Conservation (phyloP, 64 coral and sea anemone species). For the Stichodactyla mertensii region DNA sequence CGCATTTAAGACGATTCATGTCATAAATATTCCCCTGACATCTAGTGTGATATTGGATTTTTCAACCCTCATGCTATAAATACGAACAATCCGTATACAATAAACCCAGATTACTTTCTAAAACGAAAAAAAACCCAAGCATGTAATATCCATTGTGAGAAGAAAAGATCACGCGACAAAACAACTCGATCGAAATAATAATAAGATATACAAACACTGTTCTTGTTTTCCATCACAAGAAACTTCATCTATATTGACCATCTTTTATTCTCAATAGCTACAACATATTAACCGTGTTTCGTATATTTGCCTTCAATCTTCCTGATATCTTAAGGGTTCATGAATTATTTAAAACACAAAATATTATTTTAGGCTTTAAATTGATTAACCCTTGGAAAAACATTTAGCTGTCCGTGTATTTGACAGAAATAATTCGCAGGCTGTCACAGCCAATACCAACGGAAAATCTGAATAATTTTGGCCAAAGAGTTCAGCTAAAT, state of each 20-base stretch:
- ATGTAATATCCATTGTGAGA: not conserved
- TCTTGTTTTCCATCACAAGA: not conserved
- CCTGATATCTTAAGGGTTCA: not conserved
- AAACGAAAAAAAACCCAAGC: not conserved
- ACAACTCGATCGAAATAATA: not conserved
- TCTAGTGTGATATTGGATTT: not conserved
- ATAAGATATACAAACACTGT: not conserved
- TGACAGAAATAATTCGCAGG: not conserved
- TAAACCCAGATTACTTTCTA: not conserved
- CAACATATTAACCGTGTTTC: not conserved
- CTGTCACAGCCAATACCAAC: not conserved
- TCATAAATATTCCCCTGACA: not conserved
- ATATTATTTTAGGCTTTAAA: constrained; percentile 9
- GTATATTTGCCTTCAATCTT: not conserved
- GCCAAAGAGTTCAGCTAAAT: not conserved
- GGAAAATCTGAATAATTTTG: not conserved
- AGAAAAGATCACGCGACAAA: not conserved
- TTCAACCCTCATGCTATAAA: not conserved
- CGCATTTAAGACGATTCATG: not conserved
- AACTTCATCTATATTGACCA: not conserved
- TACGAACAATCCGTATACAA: not conserved
- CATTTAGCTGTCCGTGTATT: not conserved
- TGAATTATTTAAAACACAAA: not conserved
- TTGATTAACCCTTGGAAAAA: constrained; percentile 5
- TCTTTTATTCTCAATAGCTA: not conserved